Evolutionary conservation across 2,797 vertebrate genomes (phyloP).

Genomic region (Thaleichthys pacificus): DNA sequence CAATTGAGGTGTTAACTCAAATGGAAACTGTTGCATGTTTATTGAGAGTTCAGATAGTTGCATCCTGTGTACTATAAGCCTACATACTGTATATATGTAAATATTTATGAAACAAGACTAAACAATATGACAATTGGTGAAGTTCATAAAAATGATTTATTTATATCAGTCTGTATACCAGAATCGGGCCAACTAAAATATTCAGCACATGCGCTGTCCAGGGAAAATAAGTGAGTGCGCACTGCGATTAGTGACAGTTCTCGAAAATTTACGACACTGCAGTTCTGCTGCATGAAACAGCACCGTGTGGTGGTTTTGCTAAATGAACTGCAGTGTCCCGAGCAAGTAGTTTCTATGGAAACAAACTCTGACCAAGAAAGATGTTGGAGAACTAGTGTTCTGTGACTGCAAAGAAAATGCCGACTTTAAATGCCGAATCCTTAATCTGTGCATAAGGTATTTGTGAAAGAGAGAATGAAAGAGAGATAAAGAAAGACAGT

Average conservation of each 20-base stretch:
- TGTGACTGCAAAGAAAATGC: background rate
- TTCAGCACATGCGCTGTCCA: slow-evolving; percentile 8
- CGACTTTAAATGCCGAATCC: background rate
- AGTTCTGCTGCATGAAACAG: slow-evolving; percentile 50
- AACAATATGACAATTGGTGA: too few species aligned
- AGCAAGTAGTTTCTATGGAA: background rate
- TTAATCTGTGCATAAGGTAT: too few species aligned
- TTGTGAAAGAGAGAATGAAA: background rate
- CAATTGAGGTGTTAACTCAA: background rate
- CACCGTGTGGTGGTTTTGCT: slow-evolving; percentile 31
- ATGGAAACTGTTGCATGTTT: too few species aligned
- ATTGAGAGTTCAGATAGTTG: background rate
- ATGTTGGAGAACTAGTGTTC: background rate
- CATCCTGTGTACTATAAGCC: background rate
- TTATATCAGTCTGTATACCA: background rate
- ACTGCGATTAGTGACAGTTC: slow-evolving; percentile 25
- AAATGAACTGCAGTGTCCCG: background rate
- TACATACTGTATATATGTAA: background rate
- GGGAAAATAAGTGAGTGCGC: slow-evolving; percentile 33
- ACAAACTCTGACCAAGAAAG: background rate
- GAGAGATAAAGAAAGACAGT: background rate
- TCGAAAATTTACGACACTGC: slow-evolving; percentile 72
- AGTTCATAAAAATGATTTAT: too few species aligned
- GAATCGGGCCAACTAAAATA: background rate
- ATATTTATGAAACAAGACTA: too few species aligned